phyloP scores from a whole-genome alignment of 1,140 invertebrate genomes.

The Leptestheria dahalacensis region DNA sequence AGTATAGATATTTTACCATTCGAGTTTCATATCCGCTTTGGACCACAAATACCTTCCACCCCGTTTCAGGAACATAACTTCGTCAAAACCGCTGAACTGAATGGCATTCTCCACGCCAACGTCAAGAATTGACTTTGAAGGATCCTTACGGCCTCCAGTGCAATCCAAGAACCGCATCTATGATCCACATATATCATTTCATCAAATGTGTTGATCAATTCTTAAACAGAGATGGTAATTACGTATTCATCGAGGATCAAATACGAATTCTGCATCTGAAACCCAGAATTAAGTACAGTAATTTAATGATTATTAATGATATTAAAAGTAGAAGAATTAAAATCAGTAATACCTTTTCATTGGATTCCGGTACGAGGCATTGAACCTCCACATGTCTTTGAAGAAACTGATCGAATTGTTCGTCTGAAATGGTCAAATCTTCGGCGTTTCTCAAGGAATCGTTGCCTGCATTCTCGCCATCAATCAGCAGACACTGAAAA shows the following conservation, averaged over 20 bases:
- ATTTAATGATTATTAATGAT: neutral
- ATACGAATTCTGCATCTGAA: slow-evolving; percentile 34
- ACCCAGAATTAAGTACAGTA: slow-evolving; percentile 3
- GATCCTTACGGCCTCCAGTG: slow-evolving; percentile 28
- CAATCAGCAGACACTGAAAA: slow-evolving; percentile 33
- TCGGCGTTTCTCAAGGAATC: slow-evolving; percentile 31
- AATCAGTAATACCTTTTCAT: slow-evolving; percentile 28
- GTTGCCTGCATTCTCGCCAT: slow-evolving; percentile 33
- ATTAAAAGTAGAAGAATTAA: neutral
- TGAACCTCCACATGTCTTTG: slow-evolving; percentile 27
- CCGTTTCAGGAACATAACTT: slow-evolving; percentile 32
- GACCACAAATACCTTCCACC: slow-evolving; percentile 36
- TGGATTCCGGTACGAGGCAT: slow-evolving; percentile 35
- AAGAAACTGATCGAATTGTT: slow-evolving; percentile 31
- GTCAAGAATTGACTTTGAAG: slow-evolving; percentile 33
- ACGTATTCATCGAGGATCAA: slow-evolving; percentile 35
- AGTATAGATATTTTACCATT: too few relatives aligned
- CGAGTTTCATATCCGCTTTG: slow-evolving; percentile 26
- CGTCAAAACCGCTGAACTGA: slow-evolving; percentile 33
- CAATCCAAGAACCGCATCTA: slow-evolving; percentile 39
- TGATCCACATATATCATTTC: too few relatives aligned
- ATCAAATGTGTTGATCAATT: neutral
- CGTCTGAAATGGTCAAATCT: slow-evolving; percentile 30
- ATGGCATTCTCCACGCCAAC: slow-evolving; percentile 31
- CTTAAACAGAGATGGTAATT: too few relatives aligned